A percentile compares a stretch with the other conserved stretches of the same genome.
phyloP scores from a whole-genome alignment of 2,797 vertebrate species.

The Schizopygopsis malacanthus region DNA sequence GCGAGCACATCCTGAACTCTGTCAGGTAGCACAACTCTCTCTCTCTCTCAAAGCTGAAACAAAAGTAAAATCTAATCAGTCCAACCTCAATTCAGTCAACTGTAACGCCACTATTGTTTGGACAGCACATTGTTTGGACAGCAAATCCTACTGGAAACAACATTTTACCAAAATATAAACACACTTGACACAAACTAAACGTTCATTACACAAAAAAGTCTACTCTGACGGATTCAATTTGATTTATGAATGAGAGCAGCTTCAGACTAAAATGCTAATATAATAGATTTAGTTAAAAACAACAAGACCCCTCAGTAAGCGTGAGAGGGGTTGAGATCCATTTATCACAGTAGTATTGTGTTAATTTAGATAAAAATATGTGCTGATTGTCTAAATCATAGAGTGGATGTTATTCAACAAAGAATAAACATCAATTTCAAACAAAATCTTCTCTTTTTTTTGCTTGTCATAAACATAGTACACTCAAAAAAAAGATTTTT shows the following conservation, averaged over 20 bases:
- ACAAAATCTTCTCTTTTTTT: not conserved
- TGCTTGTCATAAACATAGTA: not conserved
- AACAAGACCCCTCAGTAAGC: constrained; percentile 6
- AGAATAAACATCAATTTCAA: not conserved
- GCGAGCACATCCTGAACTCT: constrained; percentile 52
- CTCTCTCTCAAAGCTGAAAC: constrained; percentile 38
- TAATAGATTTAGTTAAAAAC: constrained; percentile 21
- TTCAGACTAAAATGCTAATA: constrained; percentile 13
- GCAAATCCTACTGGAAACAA: not conserved
- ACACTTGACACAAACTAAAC: constrained; percentile 11
- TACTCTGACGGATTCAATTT: not conserved
- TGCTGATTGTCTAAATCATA: not conserved
- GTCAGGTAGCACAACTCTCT: constrained; percentile 49
- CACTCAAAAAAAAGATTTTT: no score
- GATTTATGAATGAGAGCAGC: constrained; percentile 14
- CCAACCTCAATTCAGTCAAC: not conserved
- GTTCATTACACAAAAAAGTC: constrained; percentile 12
- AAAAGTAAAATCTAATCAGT: constrained; percentile 30
- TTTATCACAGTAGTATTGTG: constrained; percentile 10
- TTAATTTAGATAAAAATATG: constrained; percentile 20
- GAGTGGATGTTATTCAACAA: constrained; percentile 5
- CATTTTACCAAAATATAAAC: not conserved
- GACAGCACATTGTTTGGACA: constrained; percentile 5
- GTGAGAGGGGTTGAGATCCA: not conserved
- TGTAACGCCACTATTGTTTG: not conserved